phyloP scores from a whole-genome alignment of 2,888 invertebrate genomes.

The Latrodectus hesperus region DNA sequence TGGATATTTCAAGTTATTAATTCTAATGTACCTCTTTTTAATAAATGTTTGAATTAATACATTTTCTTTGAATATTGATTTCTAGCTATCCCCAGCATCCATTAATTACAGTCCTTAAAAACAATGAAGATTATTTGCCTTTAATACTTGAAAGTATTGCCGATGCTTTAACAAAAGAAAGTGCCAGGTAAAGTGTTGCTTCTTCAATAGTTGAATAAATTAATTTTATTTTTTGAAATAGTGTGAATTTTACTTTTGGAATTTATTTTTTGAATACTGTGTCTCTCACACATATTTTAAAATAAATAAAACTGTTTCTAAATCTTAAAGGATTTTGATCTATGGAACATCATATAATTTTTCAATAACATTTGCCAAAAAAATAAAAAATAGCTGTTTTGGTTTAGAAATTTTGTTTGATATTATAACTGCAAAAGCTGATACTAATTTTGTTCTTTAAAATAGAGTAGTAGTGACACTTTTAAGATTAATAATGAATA shows the following conservation, averaged over 20 bases:
- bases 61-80: neutral
- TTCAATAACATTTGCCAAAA: neutral
- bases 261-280: too few relatives aligned
- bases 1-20: neutral
- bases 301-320: too few relatives aligned
- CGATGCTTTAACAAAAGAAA: slow-evolving; percentile 30
- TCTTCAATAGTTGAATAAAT: neutral
- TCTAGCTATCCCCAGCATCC: slow-evolving; percentile 53
- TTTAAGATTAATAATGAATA: neutral
- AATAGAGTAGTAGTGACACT: too few relatives aligned
- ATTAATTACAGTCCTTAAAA: slow-evolving; percentile 46
- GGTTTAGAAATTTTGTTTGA: too few relatives aligned
- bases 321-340: too few relatives aligned
- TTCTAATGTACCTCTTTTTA: neutral
- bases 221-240: too few relatives aligned
- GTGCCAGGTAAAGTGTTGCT: slow-evolving; percentile 6
- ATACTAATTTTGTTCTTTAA: too few relatives aligned
- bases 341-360: neutral
- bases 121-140: slow-evolving; percentile 47
- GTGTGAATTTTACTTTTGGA: too few relatives aligned
- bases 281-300: too few relatives aligned
- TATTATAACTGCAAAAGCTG: too few relatives aligned
- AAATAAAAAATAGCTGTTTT: neutral
- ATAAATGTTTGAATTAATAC: neutral
- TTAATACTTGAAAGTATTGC: slow-evolving; percentile 51